Conservation (phyloP, 2,888 invertebrate genomes). For the Nesidiocoris tenuis region DNA sequence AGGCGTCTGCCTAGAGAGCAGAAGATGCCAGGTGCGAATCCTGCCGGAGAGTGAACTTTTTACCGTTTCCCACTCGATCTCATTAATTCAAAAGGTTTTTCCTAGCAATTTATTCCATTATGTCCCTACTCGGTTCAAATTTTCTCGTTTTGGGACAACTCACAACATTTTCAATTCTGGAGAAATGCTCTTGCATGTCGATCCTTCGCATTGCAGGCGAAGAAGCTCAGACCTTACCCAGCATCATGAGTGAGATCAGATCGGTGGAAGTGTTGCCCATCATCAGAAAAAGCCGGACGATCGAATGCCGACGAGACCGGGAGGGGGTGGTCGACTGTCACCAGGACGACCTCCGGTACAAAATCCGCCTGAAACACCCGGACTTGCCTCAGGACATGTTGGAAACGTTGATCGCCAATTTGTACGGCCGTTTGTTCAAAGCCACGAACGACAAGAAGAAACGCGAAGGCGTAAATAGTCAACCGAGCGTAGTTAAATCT, state of each 20-base stretch:
- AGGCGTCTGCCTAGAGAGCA: too few relatives aligned
- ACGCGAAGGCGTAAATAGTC: conserved; percentile 4
- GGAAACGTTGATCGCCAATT: conserved; percentile 27
- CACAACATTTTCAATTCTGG: too few relatives aligned
- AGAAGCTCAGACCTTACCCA: too few relatives aligned
- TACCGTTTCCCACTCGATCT: too few relatives aligned
- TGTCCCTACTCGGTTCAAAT: too few relatives aligned
- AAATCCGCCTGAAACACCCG: conserved; percentile 26
- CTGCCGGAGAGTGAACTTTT: too few relatives aligned
- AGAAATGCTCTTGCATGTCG: too few relatives aligned
- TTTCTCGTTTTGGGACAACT: too few relatives aligned
- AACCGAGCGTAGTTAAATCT: background rate
- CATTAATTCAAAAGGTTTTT: too few relatives aligned
- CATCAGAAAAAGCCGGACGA: conserved; percentile 22
- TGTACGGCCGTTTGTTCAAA: conserved; percentile 22
- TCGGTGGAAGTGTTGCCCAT: conserved; percentile 27
- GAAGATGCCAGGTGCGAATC: too few relatives aligned
- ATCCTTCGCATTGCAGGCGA: too few relatives aligned
- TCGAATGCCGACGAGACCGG: conserved; percentile 17
- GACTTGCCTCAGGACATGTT: conserved; percentile 17
- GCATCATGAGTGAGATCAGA: conserved; percentile 27
- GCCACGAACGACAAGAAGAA: conserved; percentile 18
- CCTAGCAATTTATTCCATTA: too few relatives aligned
- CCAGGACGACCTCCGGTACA: conserved; percentile 23
- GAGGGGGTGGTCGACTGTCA: conserved; percentile 19